phyloP scores from a whole-genome alignment of 2,797 vertebrate genomes.

The Orientallactaga sibirica region DNA sequence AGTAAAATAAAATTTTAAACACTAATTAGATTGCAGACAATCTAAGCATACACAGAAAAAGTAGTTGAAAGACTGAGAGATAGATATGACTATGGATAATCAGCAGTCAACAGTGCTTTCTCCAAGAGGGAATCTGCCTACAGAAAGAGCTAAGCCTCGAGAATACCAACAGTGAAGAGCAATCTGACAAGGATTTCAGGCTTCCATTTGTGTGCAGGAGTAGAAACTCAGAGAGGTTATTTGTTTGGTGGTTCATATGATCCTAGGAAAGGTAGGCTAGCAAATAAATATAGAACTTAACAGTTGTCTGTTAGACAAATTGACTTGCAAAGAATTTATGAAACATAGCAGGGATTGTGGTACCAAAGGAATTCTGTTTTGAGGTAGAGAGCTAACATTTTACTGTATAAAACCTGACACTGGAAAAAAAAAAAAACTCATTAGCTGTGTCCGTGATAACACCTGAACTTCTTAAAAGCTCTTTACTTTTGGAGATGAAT shows the following conservation, averaged over 20 bases:
- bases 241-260: constrained; percentile 23
- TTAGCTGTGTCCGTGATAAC: constrained; percentile 36
- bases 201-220: background rate
- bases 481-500: constrained; percentile 57
- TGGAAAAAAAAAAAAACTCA: constrained; percentile 8
- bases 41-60: background rate
- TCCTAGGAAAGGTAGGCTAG: background rate
- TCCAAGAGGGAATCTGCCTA: background rate
- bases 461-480: constrained; percentile 52
- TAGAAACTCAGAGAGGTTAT: constrained; percentile 1
- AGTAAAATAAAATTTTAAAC: constrained; percentile 29
- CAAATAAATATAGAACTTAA: constrained; percentile 22
- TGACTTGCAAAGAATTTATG: constrained; percentile 8
- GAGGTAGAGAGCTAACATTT: background rate
- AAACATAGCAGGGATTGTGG: constrained; percentile 13
- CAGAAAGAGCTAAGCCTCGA: background rate
- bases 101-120: constrained; percentile 1
- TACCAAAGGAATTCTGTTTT: background rate
- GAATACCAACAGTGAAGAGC: background rate
- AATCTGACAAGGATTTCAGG: constrained; percentile 29
- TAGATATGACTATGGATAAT: background rate
- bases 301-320: constrained; percentile 21
- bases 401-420: constrained; percentile 51
- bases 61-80: background rate
- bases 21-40: background rate